phyloP scores from a whole-genome alignment of 2,113 vertebrate species.

The Pheucticus melanocephalus region DNA sequence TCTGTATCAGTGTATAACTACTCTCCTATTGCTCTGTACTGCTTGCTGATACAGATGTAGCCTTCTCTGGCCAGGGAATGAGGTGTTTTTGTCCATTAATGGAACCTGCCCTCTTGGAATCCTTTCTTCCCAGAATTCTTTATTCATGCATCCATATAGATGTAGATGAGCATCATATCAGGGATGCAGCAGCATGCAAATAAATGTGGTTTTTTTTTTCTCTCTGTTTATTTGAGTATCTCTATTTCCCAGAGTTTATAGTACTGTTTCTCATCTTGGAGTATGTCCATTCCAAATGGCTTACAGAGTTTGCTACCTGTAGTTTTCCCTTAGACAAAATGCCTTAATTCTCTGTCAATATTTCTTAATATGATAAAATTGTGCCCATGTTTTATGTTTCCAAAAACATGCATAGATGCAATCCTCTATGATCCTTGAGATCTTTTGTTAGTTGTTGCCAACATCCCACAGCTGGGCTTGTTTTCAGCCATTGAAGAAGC shows the following conservation, averaged over 20 bases:
- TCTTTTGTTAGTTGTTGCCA: background rate
- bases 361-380: background rate
- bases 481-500: background rate
- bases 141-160: background rate
- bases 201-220: background rate
- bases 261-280: background rate
- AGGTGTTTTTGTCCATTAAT: background rate
- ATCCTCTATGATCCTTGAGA: background rate
- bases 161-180: background rate
- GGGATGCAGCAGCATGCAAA: background rate
- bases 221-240: background rate
- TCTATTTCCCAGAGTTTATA: background rate
- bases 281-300: constrained; percentile 34
- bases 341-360: background rate
- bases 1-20: background rate
- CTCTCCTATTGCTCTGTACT: background rate
- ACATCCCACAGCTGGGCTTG: background rate
- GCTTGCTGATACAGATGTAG: background rate
- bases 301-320: background rate
- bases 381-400: background rate
- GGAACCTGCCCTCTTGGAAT: background rate
- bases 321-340: background rate
- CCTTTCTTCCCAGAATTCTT: background rate
- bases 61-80: background rate
- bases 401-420: background rate